Conservation (phyloP, 1,140 invertebrate species). For the Drosophila bocqueti region DNA sequence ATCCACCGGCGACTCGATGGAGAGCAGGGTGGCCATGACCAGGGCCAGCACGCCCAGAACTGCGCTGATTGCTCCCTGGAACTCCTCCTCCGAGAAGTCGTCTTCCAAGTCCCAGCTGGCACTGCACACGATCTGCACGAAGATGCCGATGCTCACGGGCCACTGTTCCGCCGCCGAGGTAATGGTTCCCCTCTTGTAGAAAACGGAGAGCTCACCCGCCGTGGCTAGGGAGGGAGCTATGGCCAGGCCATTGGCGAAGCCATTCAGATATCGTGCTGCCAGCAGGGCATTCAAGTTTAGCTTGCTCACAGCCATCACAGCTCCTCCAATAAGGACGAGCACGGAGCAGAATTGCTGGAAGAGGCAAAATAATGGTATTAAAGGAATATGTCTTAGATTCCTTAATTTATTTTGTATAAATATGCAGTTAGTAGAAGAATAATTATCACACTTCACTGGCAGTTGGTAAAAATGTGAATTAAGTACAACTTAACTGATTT, state of each 20-base stretch:
- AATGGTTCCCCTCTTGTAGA: slow-evolving; percentile 58
- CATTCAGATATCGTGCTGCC: slow-evolving; percentile 60
- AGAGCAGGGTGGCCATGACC: slow-evolving; percentile 40
- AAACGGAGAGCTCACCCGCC: slow-evolving; percentile 59
- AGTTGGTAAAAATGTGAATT: background rate
- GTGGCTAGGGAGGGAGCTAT: slow-evolving; percentile 56
- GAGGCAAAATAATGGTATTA: too few species aligned
- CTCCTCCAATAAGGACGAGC: slow-evolving; percentile 51
- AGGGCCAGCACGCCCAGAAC: slow-evolving; percentile 52
- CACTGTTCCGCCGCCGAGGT: slow-evolving; percentile 56
- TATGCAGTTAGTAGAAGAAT: too few species aligned
- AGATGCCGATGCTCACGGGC: slow-evolving; percentile 55
- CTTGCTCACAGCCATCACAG: slow-evolving; percentile 25
- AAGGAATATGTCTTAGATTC: background rate
- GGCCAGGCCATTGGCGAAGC: slow-evolving; percentile 62
- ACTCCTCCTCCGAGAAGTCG: slow-evolving; percentile 48
- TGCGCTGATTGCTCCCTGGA: slow-evolving; percentile 54
- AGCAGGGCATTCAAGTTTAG: slow-evolving; percentile 38
- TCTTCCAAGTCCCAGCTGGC: slow-evolving; percentile 35
- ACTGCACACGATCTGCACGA: slow-evolving; percentile 64
- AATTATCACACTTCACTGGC: background rate
- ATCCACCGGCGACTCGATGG: slow-evolving; percentile 67
- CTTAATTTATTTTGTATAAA: too few species aligned
- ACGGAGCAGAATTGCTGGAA: slow-evolving; percentile 56
- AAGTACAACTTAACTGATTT: background rate